Percentiles rank a stretch among this genome's conserved stretches.
Conservation (phyloP, 1,140 invertebrate genomes). For the Zaprionus lachaisei region DNA sequence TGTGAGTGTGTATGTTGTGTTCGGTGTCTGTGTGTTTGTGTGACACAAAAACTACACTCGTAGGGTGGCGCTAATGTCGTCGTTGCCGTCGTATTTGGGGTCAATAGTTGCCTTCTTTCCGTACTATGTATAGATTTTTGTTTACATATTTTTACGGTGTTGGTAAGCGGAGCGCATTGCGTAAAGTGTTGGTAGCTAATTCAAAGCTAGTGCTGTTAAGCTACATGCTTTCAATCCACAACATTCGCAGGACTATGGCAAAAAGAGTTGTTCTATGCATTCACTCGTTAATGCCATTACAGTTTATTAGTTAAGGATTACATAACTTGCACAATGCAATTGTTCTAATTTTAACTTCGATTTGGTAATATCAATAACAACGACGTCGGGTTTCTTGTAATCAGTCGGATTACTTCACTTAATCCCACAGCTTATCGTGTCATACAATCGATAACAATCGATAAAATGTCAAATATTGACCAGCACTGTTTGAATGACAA, state of each 20-base stretch:
- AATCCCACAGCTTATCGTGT: background rate
- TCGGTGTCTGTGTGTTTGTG: slow-evolving; percentile 27
- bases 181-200: slow-evolving; percentile 23
- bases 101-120: slow-evolving; percentile 65
- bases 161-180: slow-evolving; percentile 31
- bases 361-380: background rate
- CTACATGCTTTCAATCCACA: slow-evolving; percentile 12
- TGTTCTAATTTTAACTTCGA: background rate
- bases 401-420: slow-evolving; percentile 4
- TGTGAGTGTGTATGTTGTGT: slow-evolving; percentile 24
- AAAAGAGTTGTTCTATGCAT: background rate
- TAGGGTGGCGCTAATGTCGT: slow-evolving; percentile 50
- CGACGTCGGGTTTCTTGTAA: background rate
- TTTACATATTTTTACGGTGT: slow-evolving; percentile 60
- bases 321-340: background rate
- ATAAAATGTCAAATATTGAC: background rate
- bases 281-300: background rate
- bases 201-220: slow-evolving; percentile 39
- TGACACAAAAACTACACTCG: slow-evolving; percentile 59
- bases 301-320: background rate
- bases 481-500: background rate
- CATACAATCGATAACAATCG: background rate
- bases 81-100: slow-evolving; percentile 53
- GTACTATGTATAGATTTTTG: slow-evolving; percentile 70
- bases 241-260: background rate